phyloP scores from a whole-genome alignment of 1,140 invertebrate species.

The Melitaea cinxia region DNA sequence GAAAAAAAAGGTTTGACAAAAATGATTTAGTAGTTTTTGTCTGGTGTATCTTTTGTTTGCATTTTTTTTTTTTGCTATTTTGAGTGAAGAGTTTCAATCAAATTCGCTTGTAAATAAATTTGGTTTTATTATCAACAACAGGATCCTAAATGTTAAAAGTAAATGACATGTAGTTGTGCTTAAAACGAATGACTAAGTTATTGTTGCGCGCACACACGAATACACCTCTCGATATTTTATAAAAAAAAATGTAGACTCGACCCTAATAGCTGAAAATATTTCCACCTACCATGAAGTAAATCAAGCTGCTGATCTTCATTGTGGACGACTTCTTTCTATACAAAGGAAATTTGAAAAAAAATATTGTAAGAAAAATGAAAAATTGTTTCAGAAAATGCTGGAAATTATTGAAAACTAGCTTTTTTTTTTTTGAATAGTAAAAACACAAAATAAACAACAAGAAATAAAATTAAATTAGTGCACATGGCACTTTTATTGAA shows the following conservation, averaged over 20 bases:
- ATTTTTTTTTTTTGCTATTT: too few relatives aligned
- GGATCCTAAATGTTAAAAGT: too few relatives aligned
- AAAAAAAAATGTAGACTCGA: neutral
- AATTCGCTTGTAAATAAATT: too few relatives aligned
- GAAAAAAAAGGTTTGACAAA: too few relatives aligned
- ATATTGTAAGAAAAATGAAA: neutral
- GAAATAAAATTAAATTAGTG: neutral
- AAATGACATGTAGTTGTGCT: too few relatives aligned
- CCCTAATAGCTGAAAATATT: neutral
- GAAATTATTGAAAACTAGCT: neutral
- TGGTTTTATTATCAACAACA: too few relatives aligned
- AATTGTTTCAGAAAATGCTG: neutral
- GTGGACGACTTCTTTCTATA: constrained; percentile 1
- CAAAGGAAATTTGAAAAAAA: neutral
- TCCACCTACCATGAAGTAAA: constrained; percentile 2
- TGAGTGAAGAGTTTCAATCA: too few relatives aligned
- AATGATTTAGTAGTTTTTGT: too few relatives aligned
- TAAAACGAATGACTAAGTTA: too few relatives aligned
- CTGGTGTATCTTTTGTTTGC: too few relatives aligned
- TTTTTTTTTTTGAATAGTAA: neutral
- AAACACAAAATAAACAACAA: neutral
- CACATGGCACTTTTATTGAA: neutral
- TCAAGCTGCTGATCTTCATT: constrained; percentile 2
- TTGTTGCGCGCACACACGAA: neutral
- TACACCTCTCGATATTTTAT: neutral